A percentile compares a stretch with the other conserved stretches of the same genome.
These are phyloP conservation scores for Balaeniceps rex DNA, from an alignment of 2,113 vertebrate genomes.

Conservation along the genomic window DNA sequence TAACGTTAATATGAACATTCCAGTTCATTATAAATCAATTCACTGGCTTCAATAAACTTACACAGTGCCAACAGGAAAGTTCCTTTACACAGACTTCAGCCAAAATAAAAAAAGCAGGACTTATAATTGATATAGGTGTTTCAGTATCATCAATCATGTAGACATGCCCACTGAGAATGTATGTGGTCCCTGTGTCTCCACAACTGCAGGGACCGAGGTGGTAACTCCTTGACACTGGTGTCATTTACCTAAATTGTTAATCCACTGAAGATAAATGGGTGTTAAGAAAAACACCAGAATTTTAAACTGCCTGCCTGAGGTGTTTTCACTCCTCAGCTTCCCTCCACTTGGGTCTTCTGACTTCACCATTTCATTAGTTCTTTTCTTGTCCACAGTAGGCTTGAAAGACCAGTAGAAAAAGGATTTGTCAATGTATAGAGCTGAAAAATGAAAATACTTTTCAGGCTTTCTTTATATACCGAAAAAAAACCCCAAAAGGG, in stretches of 20 bases:
- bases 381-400: neutral
- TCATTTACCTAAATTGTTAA: slow-evolving; percentile 20
- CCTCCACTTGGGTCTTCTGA: neutral
- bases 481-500: neutral
- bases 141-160: neutral
- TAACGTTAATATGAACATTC: neutral
- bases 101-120: neutral
- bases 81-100: neutral
- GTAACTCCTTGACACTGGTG: neutral
- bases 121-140: neutral
- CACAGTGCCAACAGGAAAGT: neutral
- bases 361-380: neutral
- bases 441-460: neutral
- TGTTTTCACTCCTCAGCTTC: neutral
- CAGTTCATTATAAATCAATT: neutral
- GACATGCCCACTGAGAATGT: neutral
- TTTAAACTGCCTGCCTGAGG: neutral
- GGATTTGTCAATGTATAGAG: neutral
- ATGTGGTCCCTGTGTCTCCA: neutral
- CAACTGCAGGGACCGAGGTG: neutral
- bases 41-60: neutral
- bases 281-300: neutral
- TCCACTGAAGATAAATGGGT: neutral
- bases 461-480: neutral
- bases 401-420: neutral